These are phyloP conservation scores for Tinea pellionella DNA, from an alignment of 2,888 invertebrate genomes.

Conservation along the genomic window DNA sequence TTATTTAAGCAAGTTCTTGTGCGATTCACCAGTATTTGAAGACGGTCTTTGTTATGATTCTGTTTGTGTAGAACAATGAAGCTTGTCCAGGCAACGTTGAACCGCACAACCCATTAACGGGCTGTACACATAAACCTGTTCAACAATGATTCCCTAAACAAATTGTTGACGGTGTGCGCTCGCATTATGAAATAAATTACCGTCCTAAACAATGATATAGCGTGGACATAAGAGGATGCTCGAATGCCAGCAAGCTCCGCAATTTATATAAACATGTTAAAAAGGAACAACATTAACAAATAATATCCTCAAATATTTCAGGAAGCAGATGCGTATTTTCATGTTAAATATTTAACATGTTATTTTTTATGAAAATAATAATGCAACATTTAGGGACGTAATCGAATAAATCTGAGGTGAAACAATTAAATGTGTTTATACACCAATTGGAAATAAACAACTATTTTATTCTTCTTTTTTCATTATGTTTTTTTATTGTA, in stretches of 20 bases:
- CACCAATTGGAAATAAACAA: too few relatives aligned
- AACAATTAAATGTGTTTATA: too few relatives aligned
- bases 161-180: not conserved
- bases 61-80: not conserved
- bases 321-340: not conserved
- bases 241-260: not conserved
- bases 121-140: conserved; percentile 2
- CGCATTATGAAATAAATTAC: conserved; percentile 6
- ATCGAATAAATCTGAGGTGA: conserved; percentile 7
- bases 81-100: not conserved
- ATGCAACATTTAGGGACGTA: conserved; percentile 13
- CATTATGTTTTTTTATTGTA: too few relatives aligned
- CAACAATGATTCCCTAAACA: conserved; percentile 6
- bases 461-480: too few relatives aligned
- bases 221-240: not conserved
- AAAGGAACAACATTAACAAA: not conserved
- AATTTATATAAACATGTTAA: not conserved
- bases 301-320: conserved; percentile 14
- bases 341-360: too few relatives aligned
- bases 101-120: conserved; percentile 1
- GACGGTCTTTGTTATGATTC: not conserved
- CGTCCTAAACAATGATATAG: conserved; percentile 9
- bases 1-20: not conserved
- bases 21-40: not conserved
- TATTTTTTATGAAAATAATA: conserved; percentile 12